Evolutionary conservation across 2,113 vertebrate genomes (phyloP).

Genomic region (Megaceryle maxima): DNA sequence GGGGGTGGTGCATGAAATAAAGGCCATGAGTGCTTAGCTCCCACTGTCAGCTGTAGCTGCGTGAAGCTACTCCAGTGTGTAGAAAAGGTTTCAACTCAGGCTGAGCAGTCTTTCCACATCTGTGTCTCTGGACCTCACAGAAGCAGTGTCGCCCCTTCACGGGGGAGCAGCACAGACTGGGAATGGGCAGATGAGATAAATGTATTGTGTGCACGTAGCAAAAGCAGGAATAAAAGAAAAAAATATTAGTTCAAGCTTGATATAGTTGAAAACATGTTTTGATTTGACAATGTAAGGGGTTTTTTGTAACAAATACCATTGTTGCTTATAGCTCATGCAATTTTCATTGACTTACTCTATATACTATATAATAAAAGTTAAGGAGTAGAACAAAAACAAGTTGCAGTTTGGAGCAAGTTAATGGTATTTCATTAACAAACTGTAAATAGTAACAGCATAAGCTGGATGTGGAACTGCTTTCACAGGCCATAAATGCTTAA

Average conservation of each 20-base stretch:
- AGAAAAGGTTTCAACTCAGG: not conserved
- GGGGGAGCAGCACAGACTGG: not conserved
- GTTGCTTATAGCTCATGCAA: constrained; percentile 1
- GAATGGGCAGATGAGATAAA: not conserved
- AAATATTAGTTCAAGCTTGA: not conserved
- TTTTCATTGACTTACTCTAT: constrained; percentile 59
- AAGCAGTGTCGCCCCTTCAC: not conserved
- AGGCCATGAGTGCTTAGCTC: not conserved
- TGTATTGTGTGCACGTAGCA: not conserved
- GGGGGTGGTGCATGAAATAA: too few species aligned
- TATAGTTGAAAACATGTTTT: not conserved
- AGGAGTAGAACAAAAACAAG: constrained; percentile 73
- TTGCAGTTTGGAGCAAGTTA: constrained; percentile 74
- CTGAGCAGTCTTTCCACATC: not conserved
- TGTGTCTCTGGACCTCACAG: not conserved
- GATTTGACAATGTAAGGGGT: not conserved
- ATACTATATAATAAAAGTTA: constrained; percentile 67
- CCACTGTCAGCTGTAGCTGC: not conserved
- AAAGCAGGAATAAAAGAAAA: not conserved
- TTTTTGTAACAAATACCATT: not conserved
- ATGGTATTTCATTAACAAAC: constrained; percentile 79
- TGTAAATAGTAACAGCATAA: constrained; percentile 82
- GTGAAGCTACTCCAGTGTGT: rapidly evolving
- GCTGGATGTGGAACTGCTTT: constrained; percentile 74
- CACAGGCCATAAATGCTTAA: constrained; percentile 84